These are phyloP conservation scores for Cryptops parisi DNA, from an alignment of 2,888 invertebrate genomes.

Conservation along the genomic window DNA sequence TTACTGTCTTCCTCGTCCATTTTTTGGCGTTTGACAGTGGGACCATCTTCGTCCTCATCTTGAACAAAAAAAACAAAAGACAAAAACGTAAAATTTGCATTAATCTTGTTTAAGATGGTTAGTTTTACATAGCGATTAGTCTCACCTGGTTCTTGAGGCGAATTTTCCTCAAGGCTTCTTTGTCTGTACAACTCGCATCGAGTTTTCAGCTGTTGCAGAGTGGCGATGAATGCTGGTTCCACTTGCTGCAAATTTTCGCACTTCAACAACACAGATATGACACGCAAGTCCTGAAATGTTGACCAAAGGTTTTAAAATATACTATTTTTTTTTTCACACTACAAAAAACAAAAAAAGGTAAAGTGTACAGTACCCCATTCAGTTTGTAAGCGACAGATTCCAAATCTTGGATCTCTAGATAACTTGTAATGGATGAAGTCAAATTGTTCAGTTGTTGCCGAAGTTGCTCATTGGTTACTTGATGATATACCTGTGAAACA, in stretches of 20 bases:
- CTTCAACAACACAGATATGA: no score
- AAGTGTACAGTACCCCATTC: slow-evolving; percentile 17
- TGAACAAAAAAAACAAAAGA: neutral
- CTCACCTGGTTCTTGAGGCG: no score
- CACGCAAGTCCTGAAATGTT: no score
- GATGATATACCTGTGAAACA: slow-evolving; percentile 10
- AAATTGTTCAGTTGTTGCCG: slow-evolving; percentile 17
- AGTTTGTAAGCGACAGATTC: slow-evolving; percentile 18
- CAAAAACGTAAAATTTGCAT: neutral
- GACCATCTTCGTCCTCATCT: neutral
- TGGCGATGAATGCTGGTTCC: no score
- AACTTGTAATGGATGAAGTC: slow-evolving; percentile 18
- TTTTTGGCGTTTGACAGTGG: slow-evolving; percentile 4
- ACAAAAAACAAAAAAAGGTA: neutral
- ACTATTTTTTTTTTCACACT: neutral
- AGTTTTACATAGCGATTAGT: no score
- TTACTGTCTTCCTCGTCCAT: neutral
- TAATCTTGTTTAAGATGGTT: neutral
- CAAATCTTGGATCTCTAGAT: slow-evolving; percentile 18
- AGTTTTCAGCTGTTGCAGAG: slow-evolving; percentile 2
- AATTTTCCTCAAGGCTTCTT: no score
- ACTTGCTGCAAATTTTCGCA: no score
- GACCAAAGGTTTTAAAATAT: no score
- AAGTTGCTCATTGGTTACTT: slow-evolving; percentile 20
- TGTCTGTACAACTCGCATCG: neutral